A percentile compares a stretch with the other conserved stretches of the same genome.
phyloP scores from a whole-genome alignment of 2,113 vertebrate genomes.

The Origma solitaria region DNA sequence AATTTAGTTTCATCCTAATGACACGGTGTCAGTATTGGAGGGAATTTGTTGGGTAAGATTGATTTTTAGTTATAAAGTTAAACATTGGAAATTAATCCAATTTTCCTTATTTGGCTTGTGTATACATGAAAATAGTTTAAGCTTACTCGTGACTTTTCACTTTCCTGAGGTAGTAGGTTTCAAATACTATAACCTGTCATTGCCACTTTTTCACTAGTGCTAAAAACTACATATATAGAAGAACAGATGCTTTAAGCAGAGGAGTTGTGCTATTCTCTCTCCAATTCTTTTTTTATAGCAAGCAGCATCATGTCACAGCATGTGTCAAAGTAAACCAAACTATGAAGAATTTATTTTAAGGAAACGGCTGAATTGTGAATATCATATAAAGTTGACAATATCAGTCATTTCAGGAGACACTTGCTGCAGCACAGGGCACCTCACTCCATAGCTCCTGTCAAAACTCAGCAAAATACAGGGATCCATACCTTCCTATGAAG shows the following conservation, averaged over 20 bases:
- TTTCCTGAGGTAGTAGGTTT: not conserved
- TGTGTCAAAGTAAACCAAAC: not conserved
- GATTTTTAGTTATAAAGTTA: not conserved
- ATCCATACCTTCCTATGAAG: not conserved
- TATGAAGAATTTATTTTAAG: not conserved
- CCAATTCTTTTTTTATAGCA: not conserved
- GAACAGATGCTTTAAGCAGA: not conserved
- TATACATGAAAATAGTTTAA: not conserved
- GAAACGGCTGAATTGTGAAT: not conserved
- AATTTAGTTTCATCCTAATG: not conserved
- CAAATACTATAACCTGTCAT: not conserved
- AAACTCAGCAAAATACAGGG: not conserved
- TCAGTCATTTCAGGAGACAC: not conserved
- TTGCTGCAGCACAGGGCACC: not conserved
- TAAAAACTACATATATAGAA: not conserved
- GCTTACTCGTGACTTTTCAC: not conserved
- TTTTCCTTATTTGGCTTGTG: not conserved
- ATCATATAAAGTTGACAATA: not conserved
- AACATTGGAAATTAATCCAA: not conserved
- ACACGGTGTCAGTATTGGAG: not conserved
- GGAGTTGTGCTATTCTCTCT: not conserved
- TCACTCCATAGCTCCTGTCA: not conserved
- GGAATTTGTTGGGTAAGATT: not conserved
- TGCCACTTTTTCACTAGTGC: not conserved
- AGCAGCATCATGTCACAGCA: not conserved